Evolutionary conservation across 2,797 vertebrate species (phyloP).

Genomic region (Pangasius sanitwongsei): DNA sequence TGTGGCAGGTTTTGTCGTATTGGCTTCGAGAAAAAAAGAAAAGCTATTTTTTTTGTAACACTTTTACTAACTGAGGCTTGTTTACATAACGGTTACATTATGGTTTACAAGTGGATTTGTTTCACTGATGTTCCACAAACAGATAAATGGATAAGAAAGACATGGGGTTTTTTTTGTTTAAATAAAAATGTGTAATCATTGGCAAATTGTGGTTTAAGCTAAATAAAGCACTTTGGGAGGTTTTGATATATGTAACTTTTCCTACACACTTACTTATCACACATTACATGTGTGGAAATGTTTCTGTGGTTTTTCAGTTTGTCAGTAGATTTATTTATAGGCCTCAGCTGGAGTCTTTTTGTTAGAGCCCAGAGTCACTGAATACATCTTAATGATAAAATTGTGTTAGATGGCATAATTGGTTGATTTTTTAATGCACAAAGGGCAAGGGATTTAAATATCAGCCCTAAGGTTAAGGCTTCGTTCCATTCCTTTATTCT

Average conservation of each 20-base stretch:
- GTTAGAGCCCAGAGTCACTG: not conserved
- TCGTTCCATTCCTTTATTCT: conserved; percentile 1
- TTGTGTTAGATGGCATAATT: not conserved
- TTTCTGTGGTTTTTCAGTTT: not conserved
- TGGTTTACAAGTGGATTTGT: not conserved
- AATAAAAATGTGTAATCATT: not conserved
- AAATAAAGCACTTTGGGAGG: not conserved
- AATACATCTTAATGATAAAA: not conserved
- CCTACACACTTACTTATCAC: not conserved
- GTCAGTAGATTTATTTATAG: no score
- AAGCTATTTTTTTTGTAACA: not conserved
- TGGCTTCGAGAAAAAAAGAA: not conserved
- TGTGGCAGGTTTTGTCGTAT: not conserved
- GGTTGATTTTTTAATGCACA: not conserved
- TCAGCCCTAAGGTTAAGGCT: not conserved
- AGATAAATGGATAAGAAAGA: not conserved
- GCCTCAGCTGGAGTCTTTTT: not conserved
- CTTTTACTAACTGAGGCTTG: not conserved
- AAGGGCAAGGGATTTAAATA: not conserved
- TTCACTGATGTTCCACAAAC: not conserved
- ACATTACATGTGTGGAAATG: not conserved
- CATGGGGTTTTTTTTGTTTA: not conserved
- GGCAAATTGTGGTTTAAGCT: not conserved
- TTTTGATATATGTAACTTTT: not conserved
- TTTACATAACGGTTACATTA: not conserved